Conservation (phyloP, 2,888 invertebrate genomes). For the Phalera bucephala region DNA sequence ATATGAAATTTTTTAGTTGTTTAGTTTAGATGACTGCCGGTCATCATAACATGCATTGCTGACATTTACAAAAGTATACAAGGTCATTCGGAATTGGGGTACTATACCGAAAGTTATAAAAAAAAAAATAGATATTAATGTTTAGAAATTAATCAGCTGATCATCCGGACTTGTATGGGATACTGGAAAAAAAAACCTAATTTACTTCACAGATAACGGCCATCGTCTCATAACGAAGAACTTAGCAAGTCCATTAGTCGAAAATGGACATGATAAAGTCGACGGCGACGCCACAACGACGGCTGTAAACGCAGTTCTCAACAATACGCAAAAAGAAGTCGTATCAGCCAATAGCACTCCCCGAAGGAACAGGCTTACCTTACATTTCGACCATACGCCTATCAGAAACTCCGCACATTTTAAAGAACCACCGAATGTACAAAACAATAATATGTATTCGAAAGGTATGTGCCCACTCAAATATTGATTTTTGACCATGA, state of each 20-base stretch:
- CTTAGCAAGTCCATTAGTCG: conserved; percentile 59
- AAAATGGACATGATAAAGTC: conserved; percentile 64
- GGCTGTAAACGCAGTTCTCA: conserved; percentile 29
- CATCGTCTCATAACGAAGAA: conserved; percentile 84
- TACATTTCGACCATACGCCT: conserved; percentile 89
- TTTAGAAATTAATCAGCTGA: too few species aligned
- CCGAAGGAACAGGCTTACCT: conserved; percentile 85
- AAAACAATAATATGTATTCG: conserved; percentile 52
- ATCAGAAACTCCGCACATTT: conserved; percentile 88
- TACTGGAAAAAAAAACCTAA: too few species aligned
- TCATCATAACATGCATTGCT: too few species aligned
- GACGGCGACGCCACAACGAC: conserved; percentile 54
- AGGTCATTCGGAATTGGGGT: too few species aligned
- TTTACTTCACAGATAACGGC: conserved; percentile 92
- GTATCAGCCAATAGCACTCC: conserved; percentile 77
- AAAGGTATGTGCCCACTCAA: conserved; percentile 64
- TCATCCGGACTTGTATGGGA: too few species aligned
- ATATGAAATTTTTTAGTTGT: too few species aligned
- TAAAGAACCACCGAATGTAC: conserved; percentile 85
- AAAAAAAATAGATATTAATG: too few species aligned
- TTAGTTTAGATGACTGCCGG: too few species aligned
- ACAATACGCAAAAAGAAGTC: conserved; percentile 49
- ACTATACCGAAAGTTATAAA: too few species aligned
- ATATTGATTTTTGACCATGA: too few species aligned
- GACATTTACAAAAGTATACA: too few species aligned